Base-by-base conservation (phyloP, 2,113 vertebrate species). In the Ictidomys tridecemlineatus region DNA sequence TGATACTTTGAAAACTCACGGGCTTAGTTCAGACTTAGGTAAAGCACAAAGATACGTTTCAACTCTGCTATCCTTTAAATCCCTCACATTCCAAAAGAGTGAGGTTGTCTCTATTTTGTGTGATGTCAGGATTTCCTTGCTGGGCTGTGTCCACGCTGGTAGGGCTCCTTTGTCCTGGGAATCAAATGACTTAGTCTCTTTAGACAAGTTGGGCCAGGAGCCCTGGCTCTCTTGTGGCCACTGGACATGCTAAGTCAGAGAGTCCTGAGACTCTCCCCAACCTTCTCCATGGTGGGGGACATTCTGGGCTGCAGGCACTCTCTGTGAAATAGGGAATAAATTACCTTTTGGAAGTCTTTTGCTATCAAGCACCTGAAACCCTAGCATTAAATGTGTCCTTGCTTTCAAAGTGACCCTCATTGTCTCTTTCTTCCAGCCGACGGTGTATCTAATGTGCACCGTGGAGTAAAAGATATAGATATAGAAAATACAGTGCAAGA, bases 41-140 rank as follows among this genome's bases (percentile, higher is more conserved):
- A 58, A 77, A 73, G 9, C 70, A 92, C 72, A 97, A 96, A 93
- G 76, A 39, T 51, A 48, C 51, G 10, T 80, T 95, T 93, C 79
- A 95, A 7, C 53, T 26, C 56, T 13, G 16, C 76, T 65, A 13
- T 74, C 58, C 78, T 56, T 69, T 82, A 86, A 69, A 77, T 74
- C 70, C 92, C 45, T 77, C n/a, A 17, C 89, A 88, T 90, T 97
- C 95, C 87, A 82, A 69, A 76, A 97, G 48, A 67, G 53, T 85
- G 90, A 97, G 88, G 65, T 67, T 92, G 48, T 69, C 90, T 94
- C 85, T 85, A 32, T 91, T 95, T 95, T 95, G 80, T 97, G 86
- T 94, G 92, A 93, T 87, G 95, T 87, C 92, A 96, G 97, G 89
- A 79, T 77, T 97, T 97, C 87, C 84, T 85, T 88, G 93, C 89